These are phyloP conservation scores for Clarias macrocephalus DNA, from an alignment of 2,113 vertebrate genomes.

Conservation along the genomic window DNA sequence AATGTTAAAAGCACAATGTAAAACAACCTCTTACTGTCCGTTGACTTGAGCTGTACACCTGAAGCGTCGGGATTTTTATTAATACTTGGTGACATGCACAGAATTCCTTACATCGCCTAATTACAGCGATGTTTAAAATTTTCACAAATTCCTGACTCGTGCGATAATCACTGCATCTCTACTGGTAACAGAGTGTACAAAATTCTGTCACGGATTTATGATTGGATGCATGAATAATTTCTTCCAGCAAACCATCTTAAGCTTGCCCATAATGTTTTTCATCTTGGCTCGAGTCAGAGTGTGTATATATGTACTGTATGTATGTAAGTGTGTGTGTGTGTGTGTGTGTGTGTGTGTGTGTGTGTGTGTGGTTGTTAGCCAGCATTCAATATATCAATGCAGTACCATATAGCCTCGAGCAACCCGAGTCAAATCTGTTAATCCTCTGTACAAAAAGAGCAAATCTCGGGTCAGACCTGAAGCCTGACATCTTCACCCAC, in stretches of 20 bases:
- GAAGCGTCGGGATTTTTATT: not conserved
- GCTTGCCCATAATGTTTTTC: no score
- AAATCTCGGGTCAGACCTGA: conserved; percentile 1
- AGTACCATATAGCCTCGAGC: not conserved
- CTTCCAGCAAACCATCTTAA: not conserved
- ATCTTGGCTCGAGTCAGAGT: not conserved
- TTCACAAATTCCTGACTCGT: not conserved
- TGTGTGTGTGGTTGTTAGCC: not conserved
- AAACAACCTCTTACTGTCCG: not conserved
- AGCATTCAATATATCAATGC: not conserved
- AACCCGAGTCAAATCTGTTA: conserved; percentile 16
- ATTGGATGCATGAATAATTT: not conserved
- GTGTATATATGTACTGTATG: not conserved
- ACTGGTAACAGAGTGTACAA: not conserved
- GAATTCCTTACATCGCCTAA: not conserved
- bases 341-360: not conserved
- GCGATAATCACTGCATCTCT: not conserved
- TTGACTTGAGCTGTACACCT: not conserved
- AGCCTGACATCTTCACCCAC: not conserved
- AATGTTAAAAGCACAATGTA: not conserved
- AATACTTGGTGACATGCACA: not conserved
- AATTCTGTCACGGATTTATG: not conserved
- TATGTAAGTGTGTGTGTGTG: not conserved
- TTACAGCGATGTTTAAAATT: not conserved
- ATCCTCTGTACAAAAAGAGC: conserved; percentile 10